Percentiles rank a stretch among this genome's conserved stretches.
These are phyloP conservation scores for Passer domesticus DNA, from an alignment of 2,113 vertebrate genomes.

Conservation along the genomic window DNA sequence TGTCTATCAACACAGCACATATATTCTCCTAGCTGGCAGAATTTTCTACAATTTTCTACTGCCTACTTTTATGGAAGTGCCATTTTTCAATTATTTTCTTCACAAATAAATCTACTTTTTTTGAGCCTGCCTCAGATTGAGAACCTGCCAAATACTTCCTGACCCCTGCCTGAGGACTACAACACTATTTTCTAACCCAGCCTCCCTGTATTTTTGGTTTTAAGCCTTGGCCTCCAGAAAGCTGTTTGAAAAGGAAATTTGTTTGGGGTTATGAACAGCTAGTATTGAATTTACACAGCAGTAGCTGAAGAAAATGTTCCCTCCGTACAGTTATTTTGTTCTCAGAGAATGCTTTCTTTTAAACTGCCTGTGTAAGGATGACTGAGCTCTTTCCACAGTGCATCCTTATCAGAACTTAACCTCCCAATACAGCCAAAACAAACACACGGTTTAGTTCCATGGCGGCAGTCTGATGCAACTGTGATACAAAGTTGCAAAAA, in stretches of 20 bases:
- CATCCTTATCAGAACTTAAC: not conserved
- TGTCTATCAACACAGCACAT: not conserved
- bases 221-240: not conserved
- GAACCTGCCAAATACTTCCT: not conserved
- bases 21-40: not conserved
- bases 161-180: not conserved
- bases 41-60: not conserved
- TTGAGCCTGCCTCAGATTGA: not conserved
- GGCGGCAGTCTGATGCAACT: not conserved
- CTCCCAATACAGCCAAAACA: not conserved
- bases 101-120: not conserved
- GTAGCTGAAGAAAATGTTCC: not conserved
- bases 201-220: not conserved
- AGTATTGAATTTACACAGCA: constrained; percentile 15
- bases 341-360: constrained; percentile 10
- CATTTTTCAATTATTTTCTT: not conserved
- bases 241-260: not conserved
- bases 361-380: not conserved
- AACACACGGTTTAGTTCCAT: not conserved
- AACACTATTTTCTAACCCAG: not conserved
- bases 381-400: not conserved
- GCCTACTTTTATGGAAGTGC: not conserved
- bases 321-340: not conserved
- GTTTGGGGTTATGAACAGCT: not conserved
- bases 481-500: not conserved